A percentile compares a stretch with the other conserved stretches of the same genome.
Conservation (phyloP, 2,797 vertebrate genomes). For the Clamator glandarius region DNA sequence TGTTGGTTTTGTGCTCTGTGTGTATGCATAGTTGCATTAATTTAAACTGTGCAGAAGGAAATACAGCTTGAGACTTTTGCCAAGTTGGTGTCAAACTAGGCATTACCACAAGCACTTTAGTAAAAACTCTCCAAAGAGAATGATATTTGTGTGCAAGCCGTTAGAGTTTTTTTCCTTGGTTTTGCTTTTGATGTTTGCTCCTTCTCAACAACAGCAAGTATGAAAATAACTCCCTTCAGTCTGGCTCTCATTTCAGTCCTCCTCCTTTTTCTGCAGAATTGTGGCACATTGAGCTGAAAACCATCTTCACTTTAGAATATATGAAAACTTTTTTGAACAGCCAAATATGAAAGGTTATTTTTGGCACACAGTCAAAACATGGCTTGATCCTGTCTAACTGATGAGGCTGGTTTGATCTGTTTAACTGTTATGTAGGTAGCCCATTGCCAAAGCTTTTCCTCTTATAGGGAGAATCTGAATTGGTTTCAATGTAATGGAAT, state of each 20-base stretch:
- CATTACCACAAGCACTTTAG: neutral
- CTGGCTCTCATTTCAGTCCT: conserved; percentile 20
- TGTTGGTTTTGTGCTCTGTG: neutral
- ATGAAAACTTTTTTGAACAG: neutral
- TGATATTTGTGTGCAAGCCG: conserved; percentile 11
- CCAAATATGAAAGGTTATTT: neutral
- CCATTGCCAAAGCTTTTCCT: neutral
- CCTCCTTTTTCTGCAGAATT: neutral
- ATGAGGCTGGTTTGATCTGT: neutral
- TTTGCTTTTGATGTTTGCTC: conserved; percentile 49
- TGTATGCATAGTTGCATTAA: neutral
- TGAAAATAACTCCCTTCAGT: conserved; percentile 27
- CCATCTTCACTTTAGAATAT: neutral
- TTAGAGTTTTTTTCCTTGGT: neutral
- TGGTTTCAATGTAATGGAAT: neutral
- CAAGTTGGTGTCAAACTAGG: conserved; percentile 40
- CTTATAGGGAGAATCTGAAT: neutral
- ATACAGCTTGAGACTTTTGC: neutral
- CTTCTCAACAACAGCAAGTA: neutral
- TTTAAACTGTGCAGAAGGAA: neutral
- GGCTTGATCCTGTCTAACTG: neutral
- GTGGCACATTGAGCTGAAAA: conserved; percentile 15
- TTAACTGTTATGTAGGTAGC: neutral
- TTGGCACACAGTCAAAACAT: neutral
- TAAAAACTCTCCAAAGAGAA: neutral